Base-by-base conservation (phyloP, 2,797 vertebrate genomes). In the Cebuella pygmaea region DNA sequence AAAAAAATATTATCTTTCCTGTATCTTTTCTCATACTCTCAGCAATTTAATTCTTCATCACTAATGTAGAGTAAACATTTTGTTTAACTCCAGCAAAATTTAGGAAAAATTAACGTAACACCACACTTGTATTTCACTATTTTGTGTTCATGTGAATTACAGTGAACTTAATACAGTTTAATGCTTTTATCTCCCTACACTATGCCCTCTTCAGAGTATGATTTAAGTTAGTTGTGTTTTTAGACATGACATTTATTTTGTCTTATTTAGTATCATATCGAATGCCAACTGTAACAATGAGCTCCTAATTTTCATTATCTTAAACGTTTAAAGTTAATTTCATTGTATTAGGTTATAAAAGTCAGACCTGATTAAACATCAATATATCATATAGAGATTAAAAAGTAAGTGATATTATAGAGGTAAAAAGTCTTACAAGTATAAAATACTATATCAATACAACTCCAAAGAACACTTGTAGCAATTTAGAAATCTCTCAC, bases 311-410 rank as follows among this genome's bases (percentile, higher is more conserved):
- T 85, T 88, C 64, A 92, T 70, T 48, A 59, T 61, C 30, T 96
- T 93, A 90, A 52, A 19, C n/a, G 90, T 78, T 96, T 95, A 78
- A 79, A 94, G 27, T 88, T 14, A 70, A 87, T 89, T 92, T 87
- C 14, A 87, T 90, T 26, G 74, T 12, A 3, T 79, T 41, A 90
- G 2, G 4, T 83, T 92, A 89, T 79, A 86, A 41, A 85, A 92
- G 1, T 36, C 36, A 92, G 7, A 76, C 93, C 30, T 46, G n/a
- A 78, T 83, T 67, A 85, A 97, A 89, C 13, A 52, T 36, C n/a
- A 89, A 87, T 64, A 26, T 59, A 39, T 59, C 33, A 44, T 80
- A 10, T 57, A 94, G 3, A 52, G 17, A 87, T 26, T 75, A 76
- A 93, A 80, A 70, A 75, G 33, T 6, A 74, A 87, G 9, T 57